A percentile compares a stretch with the other conserved stretches of the same genome.
Conservation (phyloP, 2,797 vertebrate species). For the Tokudaia muenninki region DNA sequence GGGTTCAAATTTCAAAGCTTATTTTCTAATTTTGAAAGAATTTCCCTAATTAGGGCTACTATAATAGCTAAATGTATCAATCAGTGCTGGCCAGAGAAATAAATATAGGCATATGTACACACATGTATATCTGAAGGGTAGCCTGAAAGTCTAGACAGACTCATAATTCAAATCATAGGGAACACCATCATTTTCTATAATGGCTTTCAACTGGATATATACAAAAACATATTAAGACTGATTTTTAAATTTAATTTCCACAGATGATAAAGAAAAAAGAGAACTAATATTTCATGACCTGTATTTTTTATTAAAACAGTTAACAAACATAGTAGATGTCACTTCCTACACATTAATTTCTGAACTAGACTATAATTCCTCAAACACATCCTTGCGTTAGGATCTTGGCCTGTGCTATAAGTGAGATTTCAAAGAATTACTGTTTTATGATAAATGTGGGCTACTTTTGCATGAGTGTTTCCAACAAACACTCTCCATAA, state of each 20-base stretch:
- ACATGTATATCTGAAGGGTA: neutral
- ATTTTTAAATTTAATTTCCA: conserved; percentile 54
- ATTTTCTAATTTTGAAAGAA: conserved; percentile 59
- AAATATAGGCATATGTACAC: no score
- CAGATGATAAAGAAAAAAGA: conserved; percentile 45
- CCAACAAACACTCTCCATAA: neutral
- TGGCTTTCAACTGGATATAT: neutral
- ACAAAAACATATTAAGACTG: neutral
- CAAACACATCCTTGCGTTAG: neutral
- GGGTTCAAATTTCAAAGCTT: conserved; percentile 21
- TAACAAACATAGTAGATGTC: neutral
- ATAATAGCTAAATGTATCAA: neutral
- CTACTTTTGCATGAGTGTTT: neutral
- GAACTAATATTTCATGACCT: neutral
- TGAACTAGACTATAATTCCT: neutral
- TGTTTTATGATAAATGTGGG: neutral
- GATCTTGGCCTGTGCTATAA: neutral
- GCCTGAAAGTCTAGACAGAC: neutral
- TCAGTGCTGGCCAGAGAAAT: neutral
- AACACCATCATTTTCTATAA: neutral
- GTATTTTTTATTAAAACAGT: conserved; percentile 29
- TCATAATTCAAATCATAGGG: neutral
- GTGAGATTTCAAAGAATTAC: neutral
- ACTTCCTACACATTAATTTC: neutral
- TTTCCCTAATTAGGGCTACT: neutral